These are phyloP conservation scores for Planiliza haematocheilus DNA, from an alignment of 2,113 vertebrate species.

Conservation along the genomic window DNA sequence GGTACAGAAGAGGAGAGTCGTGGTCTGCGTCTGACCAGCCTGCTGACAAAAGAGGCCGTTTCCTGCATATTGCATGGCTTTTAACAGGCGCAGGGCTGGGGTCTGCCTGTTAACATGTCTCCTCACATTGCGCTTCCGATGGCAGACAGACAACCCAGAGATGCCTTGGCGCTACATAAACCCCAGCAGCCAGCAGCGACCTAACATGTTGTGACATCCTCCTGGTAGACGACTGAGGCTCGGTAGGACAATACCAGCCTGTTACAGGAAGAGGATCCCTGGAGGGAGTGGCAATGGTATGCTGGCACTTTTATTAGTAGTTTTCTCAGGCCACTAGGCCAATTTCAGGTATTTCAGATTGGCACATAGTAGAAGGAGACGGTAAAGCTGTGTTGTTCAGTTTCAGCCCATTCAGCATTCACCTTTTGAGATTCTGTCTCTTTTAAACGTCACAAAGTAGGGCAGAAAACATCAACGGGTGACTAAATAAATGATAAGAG, in stretches of 20 bases:
- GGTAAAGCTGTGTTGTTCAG: constrained; percentile 44
- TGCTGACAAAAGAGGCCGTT: constrained; percentile 81
- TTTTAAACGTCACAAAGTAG: constrained; percentile 92
- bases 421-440: constrained; percentile 87
- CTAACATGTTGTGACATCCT: constrained; percentile 76
- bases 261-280: constrained; percentile 75
- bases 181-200: constrained; percentile 59
- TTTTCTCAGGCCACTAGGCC: constrained; percentile 78
- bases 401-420: constrained; percentile 81
- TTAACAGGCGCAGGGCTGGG: constrained; percentile 78
- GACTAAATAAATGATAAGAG: constrained; percentile 86
- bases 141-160: constrained; percentile 77
- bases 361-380: constrained; percentile 78
- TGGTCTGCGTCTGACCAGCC: constrained; percentile 71
- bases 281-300: constrained; percentile 79
- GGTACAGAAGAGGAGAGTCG: constrained; percentile 73
- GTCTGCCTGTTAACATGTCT: constrained; percentile 83
- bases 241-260: constrained; percentile 60
- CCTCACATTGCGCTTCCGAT: constrained; percentile 75
- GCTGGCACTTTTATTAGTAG: constrained; percentile 35
- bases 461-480: constrained; percentile 90
- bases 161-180: constrained; percentile 72
- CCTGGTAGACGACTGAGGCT: constrained; percentile 54
- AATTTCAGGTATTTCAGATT: constrained; percentile 78
- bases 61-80: constrained; percentile 84